Evolutionary conservation across 2,888 invertebrate species (phyloP), one percentile per base, ranked within the genome.

Genomic region (Xestobium rufovillosum): DNA sequence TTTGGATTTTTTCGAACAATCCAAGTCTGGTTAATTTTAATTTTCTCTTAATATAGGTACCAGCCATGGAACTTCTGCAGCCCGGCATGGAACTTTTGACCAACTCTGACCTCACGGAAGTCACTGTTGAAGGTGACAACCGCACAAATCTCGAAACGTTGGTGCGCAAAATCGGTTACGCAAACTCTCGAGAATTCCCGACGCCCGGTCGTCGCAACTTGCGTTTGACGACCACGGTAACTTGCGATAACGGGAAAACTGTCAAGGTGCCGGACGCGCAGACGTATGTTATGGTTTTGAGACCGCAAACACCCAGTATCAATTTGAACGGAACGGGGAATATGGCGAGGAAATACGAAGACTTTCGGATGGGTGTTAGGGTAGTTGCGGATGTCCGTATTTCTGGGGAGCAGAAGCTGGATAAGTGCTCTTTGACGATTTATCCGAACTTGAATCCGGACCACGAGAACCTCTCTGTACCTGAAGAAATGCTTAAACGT

Each of bases 381-480:
- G 86, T 96, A 32, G 83, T 96, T 68, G 84, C 89, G 2, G 89
- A 90, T 56, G 76, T 94, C 10, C 73, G 75, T 35, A 85, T 96
- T 33, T 72, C 74, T 3, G 79, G 72, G 73, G 71, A 73, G 35
- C 80, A 83, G 60, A 80, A 83, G 61, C 66, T 96, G 52, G 95
- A 96, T 65, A 88, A 90, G 35, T 97, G 97, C 67, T 85, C 86
- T 42, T 83, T 97, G 38, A 84, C 88, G 28, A 92, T 96, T 40
- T 90, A 92, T 65, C 96, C 96, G 17, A 89, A 91, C 4, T 70
- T 97, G 49, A 91, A 95, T 71, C 90, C 94, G 4, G 94, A 95
- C 67, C 90, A 94, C 65, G 97, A 97, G 66, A 87, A 85, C 49
- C 72, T 92, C 45, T 73, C 80, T 14, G 75, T 90, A 42, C 87